A percentile compares a stretch with the other conserved stretches of the same genome.
These are phyloP conservation scores for Eulemur rufifrons DNA, from an alignment of 2,113 vertebrate genomes.

Conservation along the genomic window DNA sequence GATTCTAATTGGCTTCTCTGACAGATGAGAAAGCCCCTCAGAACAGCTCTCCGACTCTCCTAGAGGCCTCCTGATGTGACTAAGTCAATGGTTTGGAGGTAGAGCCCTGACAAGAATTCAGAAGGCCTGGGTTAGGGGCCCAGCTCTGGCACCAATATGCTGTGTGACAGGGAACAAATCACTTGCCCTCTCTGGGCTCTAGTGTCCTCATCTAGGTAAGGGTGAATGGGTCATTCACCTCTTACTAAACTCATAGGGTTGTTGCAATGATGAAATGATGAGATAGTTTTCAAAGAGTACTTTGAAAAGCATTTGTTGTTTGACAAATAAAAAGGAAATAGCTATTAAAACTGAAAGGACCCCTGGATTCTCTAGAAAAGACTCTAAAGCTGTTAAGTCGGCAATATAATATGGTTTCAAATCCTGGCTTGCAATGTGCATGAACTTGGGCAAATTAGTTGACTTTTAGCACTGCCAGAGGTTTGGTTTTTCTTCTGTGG, in stretches of 20 bases:
- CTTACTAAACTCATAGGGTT: neutral
- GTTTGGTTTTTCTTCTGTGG: constrained; percentile 21
- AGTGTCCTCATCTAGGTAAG: neutral
- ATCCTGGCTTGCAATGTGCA: neutral
- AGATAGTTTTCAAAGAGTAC: neutral
- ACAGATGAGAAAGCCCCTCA: neutral
- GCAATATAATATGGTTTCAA: neutral
- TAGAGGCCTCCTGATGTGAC: neutral
- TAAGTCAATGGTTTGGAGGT: neutral
- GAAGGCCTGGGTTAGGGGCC: neutral
- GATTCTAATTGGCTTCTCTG: neutral
- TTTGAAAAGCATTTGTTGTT: neutral
- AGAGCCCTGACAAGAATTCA: neutral
- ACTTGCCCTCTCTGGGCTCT: neutral
- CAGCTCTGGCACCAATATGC: neutral
- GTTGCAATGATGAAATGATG: neutral
- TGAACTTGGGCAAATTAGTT: constrained; percentile 32
- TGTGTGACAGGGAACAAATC: neutral
- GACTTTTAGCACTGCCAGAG: neutral
- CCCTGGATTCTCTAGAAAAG: neutral
- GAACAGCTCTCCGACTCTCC: neutral
- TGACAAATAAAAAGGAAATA: neutral
- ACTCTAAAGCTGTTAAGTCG: neutral
- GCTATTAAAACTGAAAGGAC: neutral
- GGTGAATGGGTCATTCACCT: neutral